Evolutionary conservation across 2,797 vertebrate genomes (phyloP).

Genomic region (Avahi laniger): DNA sequence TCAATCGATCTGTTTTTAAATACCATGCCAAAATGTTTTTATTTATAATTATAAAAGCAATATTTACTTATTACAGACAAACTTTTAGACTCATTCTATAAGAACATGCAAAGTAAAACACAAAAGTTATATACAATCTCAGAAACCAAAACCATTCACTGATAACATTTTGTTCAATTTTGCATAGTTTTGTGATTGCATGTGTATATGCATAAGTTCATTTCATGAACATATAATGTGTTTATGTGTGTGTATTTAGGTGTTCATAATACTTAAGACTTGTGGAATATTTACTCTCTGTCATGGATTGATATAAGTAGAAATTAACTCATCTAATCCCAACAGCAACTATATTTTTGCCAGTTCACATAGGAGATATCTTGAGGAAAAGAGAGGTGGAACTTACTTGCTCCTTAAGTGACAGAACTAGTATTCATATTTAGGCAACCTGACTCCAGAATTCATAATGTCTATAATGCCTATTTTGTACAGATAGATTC

Average conservation of each 20-base stretch:
- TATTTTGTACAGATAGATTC: rapidly evolving
- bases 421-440: neutral
- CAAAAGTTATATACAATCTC: neutral
- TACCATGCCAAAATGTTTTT: neutral
- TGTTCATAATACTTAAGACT: neutral
- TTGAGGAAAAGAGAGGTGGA: neutral
- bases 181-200: neutral
- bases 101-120: neutral
- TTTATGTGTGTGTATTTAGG: neutral
- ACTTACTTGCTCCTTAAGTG: neutral
- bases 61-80: neutral
- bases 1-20: neutral
- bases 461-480: neutral
- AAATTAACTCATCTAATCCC: neutral
- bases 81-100: neutral
- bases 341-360: neutral
- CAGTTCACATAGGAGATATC: neutral
- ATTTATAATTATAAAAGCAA: neutral
- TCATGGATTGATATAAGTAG: neutral
- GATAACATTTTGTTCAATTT: neutral
- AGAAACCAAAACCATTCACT: neutral
- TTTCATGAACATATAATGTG: neutral
- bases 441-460: neutral
- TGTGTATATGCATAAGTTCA: neutral
- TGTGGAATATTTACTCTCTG: neutral